Conservation (phyloP, 2,113 vertebrate species). For the Glaucidium brasilianum region DNA sequence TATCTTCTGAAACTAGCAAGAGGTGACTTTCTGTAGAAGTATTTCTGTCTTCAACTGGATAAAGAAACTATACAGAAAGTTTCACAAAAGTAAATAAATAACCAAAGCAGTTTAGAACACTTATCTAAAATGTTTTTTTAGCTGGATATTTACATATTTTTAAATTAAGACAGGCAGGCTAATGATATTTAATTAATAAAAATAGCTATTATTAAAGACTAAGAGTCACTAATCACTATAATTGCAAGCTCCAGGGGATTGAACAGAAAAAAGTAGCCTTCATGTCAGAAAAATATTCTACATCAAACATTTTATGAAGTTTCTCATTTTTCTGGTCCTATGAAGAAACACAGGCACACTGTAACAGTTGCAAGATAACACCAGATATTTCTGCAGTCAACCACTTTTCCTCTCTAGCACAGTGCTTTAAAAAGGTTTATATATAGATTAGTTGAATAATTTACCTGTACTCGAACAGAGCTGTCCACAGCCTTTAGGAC, state of each 20-base stretch:
- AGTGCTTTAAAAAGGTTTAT: neutral
- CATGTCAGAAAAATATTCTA: neutral
- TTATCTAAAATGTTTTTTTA: neutral
- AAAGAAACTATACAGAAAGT: conserved; percentile 83
- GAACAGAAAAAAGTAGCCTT: neutral
- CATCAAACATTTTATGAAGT: neutral
- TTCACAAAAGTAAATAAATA: conserved; percentile 2
- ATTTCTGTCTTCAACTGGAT: conserved; percentile 71
- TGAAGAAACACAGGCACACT: neutral
- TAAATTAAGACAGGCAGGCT: neutral
- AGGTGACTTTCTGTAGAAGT: conserved; percentile 80
- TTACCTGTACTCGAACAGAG: conserved; percentile 90
- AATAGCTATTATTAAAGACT: neutral
- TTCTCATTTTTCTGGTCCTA: neutral
- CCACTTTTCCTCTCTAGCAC: neutral
- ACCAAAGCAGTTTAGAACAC: neutral
- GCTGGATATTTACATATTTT: neutral
- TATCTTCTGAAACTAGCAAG: conserved; percentile 90
- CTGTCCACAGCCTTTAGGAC: conserved; percentile 95
- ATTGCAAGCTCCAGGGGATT: neutral
- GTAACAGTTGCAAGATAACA: neutral
- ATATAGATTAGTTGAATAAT: neutral
- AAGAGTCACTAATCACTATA: neutral
- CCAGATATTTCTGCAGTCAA: neutral
- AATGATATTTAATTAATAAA: neutral